phyloP scores from a whole-genome alignment of 2,113 vertebrate species.

The rabbit (Oryctolagus cuniculus) region DNA sequence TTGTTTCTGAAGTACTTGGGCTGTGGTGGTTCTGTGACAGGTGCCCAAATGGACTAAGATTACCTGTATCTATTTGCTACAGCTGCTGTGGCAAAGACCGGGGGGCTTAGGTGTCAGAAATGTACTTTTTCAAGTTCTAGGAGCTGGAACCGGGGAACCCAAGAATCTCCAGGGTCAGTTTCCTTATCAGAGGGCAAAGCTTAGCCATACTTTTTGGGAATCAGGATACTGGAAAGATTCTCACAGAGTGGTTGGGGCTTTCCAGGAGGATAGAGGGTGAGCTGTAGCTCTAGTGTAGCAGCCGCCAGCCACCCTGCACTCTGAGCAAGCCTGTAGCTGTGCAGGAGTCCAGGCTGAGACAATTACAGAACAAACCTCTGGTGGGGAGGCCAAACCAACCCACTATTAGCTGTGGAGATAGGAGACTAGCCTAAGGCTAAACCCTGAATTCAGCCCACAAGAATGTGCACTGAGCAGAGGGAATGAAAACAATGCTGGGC shows the following conservation, averaged over 20 bases:
- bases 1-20: not conserved
- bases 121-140: not conserved
- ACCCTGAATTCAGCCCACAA: constrained; percentile 17
- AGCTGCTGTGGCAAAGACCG: not conserved
- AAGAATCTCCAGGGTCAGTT: not conserved
- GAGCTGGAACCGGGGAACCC: not conserved
- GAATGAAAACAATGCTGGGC: not conserved
- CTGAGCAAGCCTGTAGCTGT: not conserved
- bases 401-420: not conserved
- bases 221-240: not conserved
- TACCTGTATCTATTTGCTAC: not conserved
- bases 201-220: not conserved
- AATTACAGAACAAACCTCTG: constrained; percentile 4
- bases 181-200: not conserved
- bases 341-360: not conserved
- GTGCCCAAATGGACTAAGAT: not conserved
- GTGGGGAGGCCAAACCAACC: not conserved
- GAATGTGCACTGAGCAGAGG: not conserved
- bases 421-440: not conserved
- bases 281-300: not conserved
- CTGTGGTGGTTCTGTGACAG: not conserved
- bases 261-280: not conserved
- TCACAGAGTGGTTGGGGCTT: not conserved
- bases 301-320: too few relatives aligned
- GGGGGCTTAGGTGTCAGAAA: not conserved